Evolutionary conservation across 2,888 invertebrate species (phyloP).

Genomic region (Drosophila cognata): DNA sequence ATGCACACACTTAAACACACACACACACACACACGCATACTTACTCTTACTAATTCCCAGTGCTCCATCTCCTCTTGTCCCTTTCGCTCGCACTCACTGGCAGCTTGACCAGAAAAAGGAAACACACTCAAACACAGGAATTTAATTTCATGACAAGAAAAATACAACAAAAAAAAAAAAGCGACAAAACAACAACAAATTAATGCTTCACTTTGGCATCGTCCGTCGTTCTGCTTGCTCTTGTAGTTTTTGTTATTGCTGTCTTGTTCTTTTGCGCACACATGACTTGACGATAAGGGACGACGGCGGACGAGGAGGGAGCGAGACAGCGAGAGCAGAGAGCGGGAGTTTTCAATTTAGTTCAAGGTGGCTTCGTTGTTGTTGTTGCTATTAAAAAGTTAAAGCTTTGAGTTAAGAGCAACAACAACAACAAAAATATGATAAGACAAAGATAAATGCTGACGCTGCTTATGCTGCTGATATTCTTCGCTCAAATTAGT

Average conservation of each 20-base stretch:
- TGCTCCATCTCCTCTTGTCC: neutral
- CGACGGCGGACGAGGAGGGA: neutral
- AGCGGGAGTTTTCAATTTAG: constrained; percentile 1
- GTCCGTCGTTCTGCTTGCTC: neutral
- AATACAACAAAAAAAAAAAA: neutral
- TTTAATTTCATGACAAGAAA: constrained; percentile 53
- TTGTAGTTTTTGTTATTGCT: constrained; percentile 20
- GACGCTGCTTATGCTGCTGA: neutral
- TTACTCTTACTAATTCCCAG: constrained; percentile 1
- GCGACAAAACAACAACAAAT: constrained; percentile 31
- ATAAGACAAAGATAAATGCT: constrained; percentile 1
- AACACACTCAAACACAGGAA: constrained; percentile 22
- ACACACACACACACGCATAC: neutral
- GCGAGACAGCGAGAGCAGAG: neutral
- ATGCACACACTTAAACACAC: constrained; percentile 26
- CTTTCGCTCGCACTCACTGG: constrained; percentile 11
- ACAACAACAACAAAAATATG: constrained; percentile 25
- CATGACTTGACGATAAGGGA: constrained; percentile 36
- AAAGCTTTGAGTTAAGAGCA: constrained; percentile 8
- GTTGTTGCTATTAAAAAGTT: constrained; percentile 25
- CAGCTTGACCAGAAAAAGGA: constrained; percentile 12
- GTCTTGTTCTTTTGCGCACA: constrained; percentile 10
- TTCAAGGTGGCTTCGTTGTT: constrained; percentile 1
- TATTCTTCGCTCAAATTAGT: constrained; percentile 22
- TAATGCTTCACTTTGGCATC: constrained; percentile 40